phyloP scores from a whole-genome alignment of 2,113 vertebrate genomes.

The Equus przewalskii region DNA sequence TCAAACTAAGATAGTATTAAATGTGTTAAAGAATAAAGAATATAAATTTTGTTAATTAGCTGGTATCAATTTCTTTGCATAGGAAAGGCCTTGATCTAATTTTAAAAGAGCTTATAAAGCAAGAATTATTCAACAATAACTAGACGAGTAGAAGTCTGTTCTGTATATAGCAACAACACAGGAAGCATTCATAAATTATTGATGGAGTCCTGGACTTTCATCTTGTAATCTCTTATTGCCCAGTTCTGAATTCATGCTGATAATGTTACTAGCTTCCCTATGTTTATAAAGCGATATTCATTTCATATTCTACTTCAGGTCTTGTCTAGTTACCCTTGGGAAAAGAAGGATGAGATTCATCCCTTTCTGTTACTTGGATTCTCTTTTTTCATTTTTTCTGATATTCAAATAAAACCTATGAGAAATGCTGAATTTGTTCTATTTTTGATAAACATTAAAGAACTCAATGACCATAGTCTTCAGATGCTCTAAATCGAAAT shows the following conservation, averaged over 20 bases:
- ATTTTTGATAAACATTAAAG: neutral
- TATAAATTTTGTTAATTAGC: neutral
- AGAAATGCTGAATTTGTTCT: conserved; percentile 10
- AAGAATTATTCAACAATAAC: conserved; percentile 43
- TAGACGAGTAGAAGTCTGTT: neutral
- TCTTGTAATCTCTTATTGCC: neutral
- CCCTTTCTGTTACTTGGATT: neutral
- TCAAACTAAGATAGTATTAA: neutral
- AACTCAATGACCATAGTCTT: neutral
- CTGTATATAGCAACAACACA: neutral
- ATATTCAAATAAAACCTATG: neutral
- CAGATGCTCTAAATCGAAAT: neutral
- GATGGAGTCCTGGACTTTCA: neutral
- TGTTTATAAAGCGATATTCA: conserved; percentile 2
- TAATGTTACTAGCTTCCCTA: neutral
- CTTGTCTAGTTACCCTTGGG: neutral
- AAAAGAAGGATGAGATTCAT: neutral
- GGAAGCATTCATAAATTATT: conserved; percentile 1
- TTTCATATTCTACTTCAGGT: neutral
- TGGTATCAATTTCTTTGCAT: neutral
- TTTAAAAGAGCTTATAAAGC: neutral
- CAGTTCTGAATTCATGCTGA: neutral
- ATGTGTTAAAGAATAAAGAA: neutral
- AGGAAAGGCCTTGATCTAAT: neutral
- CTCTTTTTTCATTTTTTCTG: neutral